phyloP scores from a whole-genome alignment of 2,797 vertebrate species.

The Lophotriccus pileatus region DNA sequence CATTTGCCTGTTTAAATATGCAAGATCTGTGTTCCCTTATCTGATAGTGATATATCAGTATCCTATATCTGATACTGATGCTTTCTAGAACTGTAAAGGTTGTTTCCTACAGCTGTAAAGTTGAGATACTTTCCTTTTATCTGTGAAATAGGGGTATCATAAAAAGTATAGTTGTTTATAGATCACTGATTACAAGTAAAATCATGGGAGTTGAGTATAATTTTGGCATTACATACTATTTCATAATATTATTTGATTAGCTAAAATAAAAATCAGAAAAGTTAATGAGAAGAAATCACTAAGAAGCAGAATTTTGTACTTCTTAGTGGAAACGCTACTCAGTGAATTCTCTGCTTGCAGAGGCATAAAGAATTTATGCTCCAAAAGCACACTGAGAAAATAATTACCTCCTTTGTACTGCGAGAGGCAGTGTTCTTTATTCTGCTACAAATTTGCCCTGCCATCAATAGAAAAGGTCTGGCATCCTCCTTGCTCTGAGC shows the following conservation, averaged over 20 bases:
- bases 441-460: constrained; percentile 3
- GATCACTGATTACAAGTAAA: neutral
- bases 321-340: neutral
- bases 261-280: neutral
- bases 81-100: neutral
- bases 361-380: neutral
- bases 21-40: neutral
- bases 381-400: neutral
- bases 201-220: neutral
- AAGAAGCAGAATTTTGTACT: neutral
- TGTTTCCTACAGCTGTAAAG: neutral
- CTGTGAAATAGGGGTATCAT: neutral
- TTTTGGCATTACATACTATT: neutral
- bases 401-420: neutral
- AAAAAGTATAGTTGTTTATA: neutral
- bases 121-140: neutral
- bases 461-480: neutral
- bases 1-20: neutral
- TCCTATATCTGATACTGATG: neutral
- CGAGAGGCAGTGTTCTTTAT: neutral
- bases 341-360: neutral
- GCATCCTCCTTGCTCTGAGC: neutral
- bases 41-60: neutral
- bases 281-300: neutral
- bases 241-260: neutral